phyloP scores from a whole-genome alignment of 2,113 vertebrate genomes.

The Notiomystis cincta region DNA sequence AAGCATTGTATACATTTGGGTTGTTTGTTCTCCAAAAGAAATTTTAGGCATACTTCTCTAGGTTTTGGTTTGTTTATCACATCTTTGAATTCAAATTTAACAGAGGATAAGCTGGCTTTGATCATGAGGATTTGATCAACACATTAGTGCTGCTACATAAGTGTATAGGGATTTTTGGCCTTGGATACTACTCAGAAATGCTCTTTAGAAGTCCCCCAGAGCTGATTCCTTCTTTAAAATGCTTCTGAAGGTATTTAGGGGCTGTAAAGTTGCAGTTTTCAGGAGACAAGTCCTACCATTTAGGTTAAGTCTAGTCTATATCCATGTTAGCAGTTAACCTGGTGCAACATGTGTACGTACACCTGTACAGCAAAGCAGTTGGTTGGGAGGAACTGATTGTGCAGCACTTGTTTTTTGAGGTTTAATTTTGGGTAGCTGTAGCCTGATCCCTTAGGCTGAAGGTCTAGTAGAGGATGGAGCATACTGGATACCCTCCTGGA shows the following conservation, averaged over 20 bases:
- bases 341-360: not conserved
- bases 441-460: not conserved
- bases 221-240: not conserved
- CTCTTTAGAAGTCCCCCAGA: not conserved
- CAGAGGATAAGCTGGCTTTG: not conserved
- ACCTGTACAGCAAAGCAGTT: not conserved
- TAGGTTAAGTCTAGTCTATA: not conserved
- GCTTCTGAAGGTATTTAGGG: not conserved
- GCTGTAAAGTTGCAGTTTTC: not conserved
- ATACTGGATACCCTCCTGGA: not conserved
- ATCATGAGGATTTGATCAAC: not conserved
- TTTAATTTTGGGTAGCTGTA: not conserved
- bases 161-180: not conserved
- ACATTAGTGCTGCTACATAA: not conserved
- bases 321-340: not conserved
- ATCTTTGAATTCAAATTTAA: not conserved
- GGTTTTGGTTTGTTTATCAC: not conserved
- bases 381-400: not conserved
- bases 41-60: not conserved
- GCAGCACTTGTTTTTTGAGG: accelerated
- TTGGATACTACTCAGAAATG: not conserved
- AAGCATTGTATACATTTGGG: accelerated
- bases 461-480: not conserved
- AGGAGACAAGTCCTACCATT: not conserved
- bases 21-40: not conserved